Conservation (phyloP, 2,888 invertebrate species). For the Leucoptera coffeella region DNA sequence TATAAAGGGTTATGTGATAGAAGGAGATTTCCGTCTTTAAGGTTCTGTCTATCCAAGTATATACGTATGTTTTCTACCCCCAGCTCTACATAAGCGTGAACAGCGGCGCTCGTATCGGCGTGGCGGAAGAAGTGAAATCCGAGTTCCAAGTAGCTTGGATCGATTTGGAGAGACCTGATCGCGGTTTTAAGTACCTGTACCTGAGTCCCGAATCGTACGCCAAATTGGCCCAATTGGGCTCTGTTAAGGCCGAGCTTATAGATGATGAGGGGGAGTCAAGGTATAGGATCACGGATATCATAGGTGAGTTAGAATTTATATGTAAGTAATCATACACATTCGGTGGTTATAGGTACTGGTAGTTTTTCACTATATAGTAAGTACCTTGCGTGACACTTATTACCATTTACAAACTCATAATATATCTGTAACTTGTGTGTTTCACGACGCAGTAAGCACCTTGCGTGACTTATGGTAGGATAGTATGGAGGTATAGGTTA, state of each 20-base stretch:
- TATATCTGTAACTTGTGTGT: too few relatives aligned
- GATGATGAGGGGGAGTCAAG: constrained; percentile 91
- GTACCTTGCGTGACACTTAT: too few relatives aligned
- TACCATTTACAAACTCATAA: too few relatives aligned
- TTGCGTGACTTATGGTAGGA: too few relatives aligned
- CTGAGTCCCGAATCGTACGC: constrained; percentile 87
- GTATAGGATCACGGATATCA: constrained; percentile 91
- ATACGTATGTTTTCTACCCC: background rate
- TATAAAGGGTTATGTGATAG: too few relatives aligned
- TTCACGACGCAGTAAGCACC: too few relatives aligned
- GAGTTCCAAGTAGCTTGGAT: constrained; percentile 90
- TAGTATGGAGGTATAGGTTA: too few relatives aligned
- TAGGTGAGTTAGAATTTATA: constrained; percentile 52
- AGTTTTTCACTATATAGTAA: too few relatives aligned
- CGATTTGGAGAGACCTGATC: constrained; percentile 83
- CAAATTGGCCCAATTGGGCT: constrained; percentile 68
- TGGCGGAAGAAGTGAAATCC: constrained; percentile 94
- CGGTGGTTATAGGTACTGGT: too few relatives aligned
- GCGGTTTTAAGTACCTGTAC: constrained; percentile 90
- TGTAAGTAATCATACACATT: background rate
- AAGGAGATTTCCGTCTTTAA: too few relatives aligned
- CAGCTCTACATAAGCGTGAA: constrained; percentile 91
- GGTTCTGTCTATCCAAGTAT: background rate
- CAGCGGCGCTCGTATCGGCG: constrained; percentile 94
- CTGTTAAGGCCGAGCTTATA: constrained; percentile 83